Evolutionary conservation across 2,113 vertebrate genomes (phyloP).

Genomic region (Mystacornis crossleyi): DNA sequence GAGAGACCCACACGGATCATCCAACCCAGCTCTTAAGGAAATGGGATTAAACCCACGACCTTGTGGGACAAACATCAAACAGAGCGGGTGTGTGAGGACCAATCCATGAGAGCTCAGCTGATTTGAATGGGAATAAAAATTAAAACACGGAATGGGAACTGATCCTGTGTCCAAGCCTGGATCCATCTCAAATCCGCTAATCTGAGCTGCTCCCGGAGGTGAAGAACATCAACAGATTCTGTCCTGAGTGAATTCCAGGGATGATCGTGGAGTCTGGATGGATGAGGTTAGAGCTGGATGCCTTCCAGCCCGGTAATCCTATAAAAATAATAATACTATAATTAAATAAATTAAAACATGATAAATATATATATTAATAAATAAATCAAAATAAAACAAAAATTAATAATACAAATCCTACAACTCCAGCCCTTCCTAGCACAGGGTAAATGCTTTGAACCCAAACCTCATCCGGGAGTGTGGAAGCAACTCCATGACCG

Average conservation of each 20-base stretch:
- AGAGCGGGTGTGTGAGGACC: too few species aligned
- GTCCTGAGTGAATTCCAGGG: background rate
- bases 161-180: background rate
- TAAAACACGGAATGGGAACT: background rate
- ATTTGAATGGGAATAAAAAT: background rate
- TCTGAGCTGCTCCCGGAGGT: background rate
- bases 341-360: background rate
- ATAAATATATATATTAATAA: background rate
- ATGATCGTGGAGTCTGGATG: accelerated
- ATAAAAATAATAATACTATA: background rate
- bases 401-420: background rate
- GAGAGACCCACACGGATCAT: background rate
- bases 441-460: background rate
- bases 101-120: background rate
- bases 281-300: background rate
- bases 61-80: background rate
- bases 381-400: too few species aligned
- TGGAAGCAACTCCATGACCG: background rate
- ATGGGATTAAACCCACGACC: background rate
- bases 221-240: background rate
- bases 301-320: background rate
- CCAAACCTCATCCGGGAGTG: background rate
- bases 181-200: background rate
- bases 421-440: background rate
- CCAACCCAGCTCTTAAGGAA: background rate